phyloP scores from a whole-genome alignment of 1,140 invertebrate species.

The Platyscapa corneri region DNA sequence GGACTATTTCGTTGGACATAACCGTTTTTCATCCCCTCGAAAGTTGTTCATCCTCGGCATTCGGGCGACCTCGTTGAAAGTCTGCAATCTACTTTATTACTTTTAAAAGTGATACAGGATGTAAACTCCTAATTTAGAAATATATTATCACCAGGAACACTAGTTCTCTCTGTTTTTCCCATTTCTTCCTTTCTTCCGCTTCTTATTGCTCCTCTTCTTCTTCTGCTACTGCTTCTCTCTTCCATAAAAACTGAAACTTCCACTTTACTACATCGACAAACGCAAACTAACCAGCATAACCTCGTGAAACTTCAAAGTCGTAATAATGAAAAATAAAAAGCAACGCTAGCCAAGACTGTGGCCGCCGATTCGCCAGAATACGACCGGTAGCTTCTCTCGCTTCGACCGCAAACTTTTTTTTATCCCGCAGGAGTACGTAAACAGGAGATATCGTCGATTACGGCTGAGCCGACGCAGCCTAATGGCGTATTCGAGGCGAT shows the following conservation, averaged over 20 bases:
- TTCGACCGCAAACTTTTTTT: neutral
- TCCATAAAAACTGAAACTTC: neutral
- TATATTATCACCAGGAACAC: neutral
- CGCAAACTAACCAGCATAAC: neutral
- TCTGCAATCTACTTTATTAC: slow-evolving; percentile 21
- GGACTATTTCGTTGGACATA: neutral
- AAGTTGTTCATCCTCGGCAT: neutral
- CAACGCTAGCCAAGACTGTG: neutral
- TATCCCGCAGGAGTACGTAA: neutral
- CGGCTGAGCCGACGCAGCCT: too few relatives aligned
- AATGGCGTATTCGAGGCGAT: neutral
- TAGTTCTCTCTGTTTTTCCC: neutral
- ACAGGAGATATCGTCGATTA: neutral
- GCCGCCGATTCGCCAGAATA: neutral
- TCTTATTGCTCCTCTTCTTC: too few relatives aligned
- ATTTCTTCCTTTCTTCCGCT: too few relatives aligned
- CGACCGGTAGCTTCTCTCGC: neutral
- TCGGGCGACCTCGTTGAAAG: slow-evolving; percentile 5
- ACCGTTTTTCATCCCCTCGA: slow-evolving; percentile 19
- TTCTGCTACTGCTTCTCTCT: too few relatives aligned
- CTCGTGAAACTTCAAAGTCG: neutral
- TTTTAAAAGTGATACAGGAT: slow-evolving; percentile 17
- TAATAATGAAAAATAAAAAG: slow-evolving; percentile 26
- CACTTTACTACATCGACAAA: neutral
- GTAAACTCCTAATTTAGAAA: slow-evolving; percentile 18